Base-by-base conservation (phyloP, 2,113 vertebrate species). In the Apodemus sylvaticus region DNA sequence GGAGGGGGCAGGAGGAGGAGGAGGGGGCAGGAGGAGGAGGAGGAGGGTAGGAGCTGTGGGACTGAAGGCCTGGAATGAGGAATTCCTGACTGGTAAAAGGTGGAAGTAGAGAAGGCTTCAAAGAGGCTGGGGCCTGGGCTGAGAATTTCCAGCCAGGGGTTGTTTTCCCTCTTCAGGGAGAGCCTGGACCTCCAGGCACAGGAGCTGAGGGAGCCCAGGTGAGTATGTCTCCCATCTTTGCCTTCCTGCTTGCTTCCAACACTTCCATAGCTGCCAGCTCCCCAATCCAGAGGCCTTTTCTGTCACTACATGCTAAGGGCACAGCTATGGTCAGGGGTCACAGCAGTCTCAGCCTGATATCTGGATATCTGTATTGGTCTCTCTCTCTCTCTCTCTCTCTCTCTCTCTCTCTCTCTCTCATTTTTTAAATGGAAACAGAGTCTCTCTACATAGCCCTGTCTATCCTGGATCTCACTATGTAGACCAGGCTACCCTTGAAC, bases 121-220 rank as follows among this genome's bases (percentile, higher is more conserved):
- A 0, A n/a, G 45, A 42, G 48, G 55, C 31, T 1, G 7, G 73
- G 60, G 34, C 45, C 12, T 13, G 48, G 74, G 26, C n/a, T 8
- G 11, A 7, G n/a, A 42, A 20, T 45, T 45, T 70, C 8, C n/a
- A 95, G 45, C 29, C 31, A 42, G 51, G 7, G 24, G 16, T 76
- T 91, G 20, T 93, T 88, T 73, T 86, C 22, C 87, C 83, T 93
- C 97, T 86, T 0, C 0, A 99, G 98, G 98, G 98, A 1, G 98
- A 99, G 79, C 98, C 98, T 0, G 99, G 99, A 34, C 94, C 68
- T 0, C 96, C 14, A 19, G 99, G 98, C 73, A 94, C 89, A 0
- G 97, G 98, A 36, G 97, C 95, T 76, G 98, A 97, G 0, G 99
- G 99, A 4, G 97, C 95, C 0, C 98, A 98, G 98, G 99, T 98